Percentiles rank a stretch among this genome's conserved stretches.
Evolutionary conservation across 2,888 invertebrate species (phyloP).

Genomic region (Platycnemis pennipes): DNA sequence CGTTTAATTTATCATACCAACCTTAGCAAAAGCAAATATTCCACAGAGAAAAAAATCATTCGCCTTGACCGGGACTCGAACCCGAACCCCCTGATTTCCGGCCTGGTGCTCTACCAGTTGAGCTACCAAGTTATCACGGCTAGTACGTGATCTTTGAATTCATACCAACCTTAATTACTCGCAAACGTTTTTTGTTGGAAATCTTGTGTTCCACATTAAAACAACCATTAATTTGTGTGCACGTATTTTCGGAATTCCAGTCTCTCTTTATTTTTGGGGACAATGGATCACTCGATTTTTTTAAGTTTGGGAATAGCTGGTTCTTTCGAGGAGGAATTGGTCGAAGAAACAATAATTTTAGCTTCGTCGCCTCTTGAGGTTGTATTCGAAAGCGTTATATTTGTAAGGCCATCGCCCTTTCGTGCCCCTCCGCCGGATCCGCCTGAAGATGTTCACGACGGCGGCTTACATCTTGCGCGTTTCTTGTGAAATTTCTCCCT

Average conservation of each 20-base stretch:
- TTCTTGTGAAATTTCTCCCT: slow-evolving; percentile 1
- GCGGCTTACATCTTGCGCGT: not conserved
- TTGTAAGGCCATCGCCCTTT: not conserved
- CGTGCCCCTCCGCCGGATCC: not conserved
- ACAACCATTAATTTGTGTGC: not conserved
- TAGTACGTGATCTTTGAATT: no score
- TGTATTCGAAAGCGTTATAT: not conserved
- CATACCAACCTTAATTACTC: no score
- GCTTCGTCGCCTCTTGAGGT: not conserved
- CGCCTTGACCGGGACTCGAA: no score
- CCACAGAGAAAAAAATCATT: no score
- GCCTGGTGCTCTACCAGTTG: no score
- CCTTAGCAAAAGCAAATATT: no score
- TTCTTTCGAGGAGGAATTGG: not conserved
- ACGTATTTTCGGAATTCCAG: not conserved
- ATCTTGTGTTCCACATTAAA: not conserved
- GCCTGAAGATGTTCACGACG: not conserved
- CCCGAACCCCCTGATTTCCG: no score
- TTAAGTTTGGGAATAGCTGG: not conserved
- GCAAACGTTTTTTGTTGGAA: not conserved
- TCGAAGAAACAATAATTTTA: not conserved
- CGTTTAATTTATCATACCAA: no score
- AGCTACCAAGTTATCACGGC: no score
- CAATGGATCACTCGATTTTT: not conserved
- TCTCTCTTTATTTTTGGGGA: not conserved